Evolutionary conservation across 2,113 vertebrate species (phyloP).

Genomic region (Rhinichthys klamathensis): DNA sequence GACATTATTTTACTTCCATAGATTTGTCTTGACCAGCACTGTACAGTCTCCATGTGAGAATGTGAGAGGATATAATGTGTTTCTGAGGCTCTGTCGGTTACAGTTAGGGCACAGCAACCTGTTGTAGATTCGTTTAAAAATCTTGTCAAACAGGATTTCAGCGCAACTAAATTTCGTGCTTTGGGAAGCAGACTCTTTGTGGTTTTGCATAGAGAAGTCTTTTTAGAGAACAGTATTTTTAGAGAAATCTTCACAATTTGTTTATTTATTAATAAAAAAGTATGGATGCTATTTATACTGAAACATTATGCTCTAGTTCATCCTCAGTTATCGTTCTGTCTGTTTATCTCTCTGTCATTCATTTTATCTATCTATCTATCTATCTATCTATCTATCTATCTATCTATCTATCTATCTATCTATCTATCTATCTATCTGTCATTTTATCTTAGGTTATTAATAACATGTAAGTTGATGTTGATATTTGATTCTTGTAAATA

Average conservation of each 20-base stretch:
- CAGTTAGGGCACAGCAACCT: neutral
- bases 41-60: neutral
- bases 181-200: neutral
- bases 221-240: neutral
- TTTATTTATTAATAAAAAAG: neutral
- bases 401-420: too few species aligned
- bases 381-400: too few species aligned
- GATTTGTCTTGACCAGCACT: neutral
- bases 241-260: neutral
- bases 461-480: neutral
- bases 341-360: too few species aligned
- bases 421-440: too few species aligned
- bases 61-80: neutral
- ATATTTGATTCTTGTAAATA: neutral
- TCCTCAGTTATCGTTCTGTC: too few species aligned
- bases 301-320: neutral
- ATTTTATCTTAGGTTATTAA: too few species aligned
- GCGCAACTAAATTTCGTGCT: neutral
- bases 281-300: neutral
- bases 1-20: too few species aligned
- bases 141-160: constrained; percentile 27
- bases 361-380: too few species aligned
- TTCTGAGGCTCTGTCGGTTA: neutral
- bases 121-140: constrained; percentile 6
- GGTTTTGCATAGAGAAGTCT: neutral